phyloP scores from a whole-genome alignment of 2,888 invertebrate genomes.

The Drosophila quasianomalipes region DNA sequence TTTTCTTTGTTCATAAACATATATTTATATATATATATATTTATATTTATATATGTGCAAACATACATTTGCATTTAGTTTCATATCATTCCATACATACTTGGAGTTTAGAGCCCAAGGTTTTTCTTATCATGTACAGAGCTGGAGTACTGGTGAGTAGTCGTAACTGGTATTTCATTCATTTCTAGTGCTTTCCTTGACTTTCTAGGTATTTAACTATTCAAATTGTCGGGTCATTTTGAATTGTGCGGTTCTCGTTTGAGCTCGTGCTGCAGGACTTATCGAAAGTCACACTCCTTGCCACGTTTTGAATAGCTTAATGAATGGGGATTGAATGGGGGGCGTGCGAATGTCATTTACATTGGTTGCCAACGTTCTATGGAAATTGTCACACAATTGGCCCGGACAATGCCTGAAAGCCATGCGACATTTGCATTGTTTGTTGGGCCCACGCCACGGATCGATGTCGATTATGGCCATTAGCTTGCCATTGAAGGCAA shows the following conservation, averaged over 20 bases:
- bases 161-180: conserved; percentile 41
- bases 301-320: conserved; percentile 19
- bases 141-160: background rate
- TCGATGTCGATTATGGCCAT: conserved; percentile 50
- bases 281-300: conserved; percentile 52
- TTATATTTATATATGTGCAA: background rate
- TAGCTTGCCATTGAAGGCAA: conserved; percentile 37
- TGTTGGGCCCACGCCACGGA: conserved; percentile 21
- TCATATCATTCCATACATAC: background rate
- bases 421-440: conserved; percentile 46
- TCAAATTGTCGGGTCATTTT: conserved; percentile 40
- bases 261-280: conserved; percentile 21
- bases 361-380: conserved; percentile 34
- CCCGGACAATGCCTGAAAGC: conserved; percentile 25
- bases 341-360: conserved; percentile 14
- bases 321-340: conserved; percentile 2
- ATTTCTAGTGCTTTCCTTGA: conserved; percentile 37
- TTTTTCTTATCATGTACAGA: background rate
- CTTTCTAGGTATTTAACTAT: conserved; percentile 45
- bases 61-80: background rate
- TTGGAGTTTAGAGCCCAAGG: no score
- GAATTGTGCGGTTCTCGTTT: conserved; percentile 33
- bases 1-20: background rate
- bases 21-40: background rate
- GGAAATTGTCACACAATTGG: conserved; percentile 44